Evolutionary conservation across 2,888 invertebrate species (phyloP).

Genomic region (Drosophila yooni): DNA sequence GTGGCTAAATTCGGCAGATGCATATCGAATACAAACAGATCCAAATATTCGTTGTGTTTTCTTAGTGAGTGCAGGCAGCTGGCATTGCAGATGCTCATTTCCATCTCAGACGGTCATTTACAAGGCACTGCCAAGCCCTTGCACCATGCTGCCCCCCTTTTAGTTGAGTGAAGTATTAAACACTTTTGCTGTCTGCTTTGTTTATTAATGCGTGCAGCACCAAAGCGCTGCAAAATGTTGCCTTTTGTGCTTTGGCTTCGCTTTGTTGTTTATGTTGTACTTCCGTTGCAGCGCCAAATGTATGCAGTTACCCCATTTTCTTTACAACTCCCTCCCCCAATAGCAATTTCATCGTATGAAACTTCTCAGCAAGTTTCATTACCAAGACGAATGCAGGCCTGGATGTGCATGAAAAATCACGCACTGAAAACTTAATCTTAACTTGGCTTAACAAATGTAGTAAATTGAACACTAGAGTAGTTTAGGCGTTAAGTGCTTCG

Average conservation of each 20-base stretch:
- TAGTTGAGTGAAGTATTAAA: slow-evolving; percentile 66
- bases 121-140: not conserved
- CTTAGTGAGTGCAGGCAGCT: slow-evolving; percentile 27
- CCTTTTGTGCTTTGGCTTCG: slow-evolving; percentile 56
- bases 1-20: slow-evolving; percentile 13
- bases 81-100: slow-evolving; percentile 31
- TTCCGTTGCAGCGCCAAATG: slow-evolving; percentile 44
- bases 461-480: slow-evolving; percentile 35
- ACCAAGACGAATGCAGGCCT: slow-evolving; percentile 1
- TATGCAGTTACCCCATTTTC: not conserved
- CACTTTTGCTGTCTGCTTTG: slow-evolving; percentile 70
- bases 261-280: slow-evolving; percentile 60
- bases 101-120: slow-evolving; percentile 21
- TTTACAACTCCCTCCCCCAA: not conserved
- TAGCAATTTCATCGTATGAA: slow-evolving; percentile 42
- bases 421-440: slow-evolving; percentile 47
- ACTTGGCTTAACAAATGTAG: slow-evolving; percentile 42
- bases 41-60: not conserved
- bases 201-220: slow-evolving; percentile 65
- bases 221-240: slow-evolving; percentile 60
- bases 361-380: slow-evolving; percentile 42
- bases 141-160: slow-evolving; percentile 12
- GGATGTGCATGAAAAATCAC: slow-evolving; percentile 64
- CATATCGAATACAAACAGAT: slow-evolving; percentile 37
- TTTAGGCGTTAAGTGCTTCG: slow-evolving; percentile 31